These are phyloP conservation scores for Sebastes schlegelii DNA, from an alignment of 2,113 vertebrate genomes.

Conservation along the genomic window DNA sequence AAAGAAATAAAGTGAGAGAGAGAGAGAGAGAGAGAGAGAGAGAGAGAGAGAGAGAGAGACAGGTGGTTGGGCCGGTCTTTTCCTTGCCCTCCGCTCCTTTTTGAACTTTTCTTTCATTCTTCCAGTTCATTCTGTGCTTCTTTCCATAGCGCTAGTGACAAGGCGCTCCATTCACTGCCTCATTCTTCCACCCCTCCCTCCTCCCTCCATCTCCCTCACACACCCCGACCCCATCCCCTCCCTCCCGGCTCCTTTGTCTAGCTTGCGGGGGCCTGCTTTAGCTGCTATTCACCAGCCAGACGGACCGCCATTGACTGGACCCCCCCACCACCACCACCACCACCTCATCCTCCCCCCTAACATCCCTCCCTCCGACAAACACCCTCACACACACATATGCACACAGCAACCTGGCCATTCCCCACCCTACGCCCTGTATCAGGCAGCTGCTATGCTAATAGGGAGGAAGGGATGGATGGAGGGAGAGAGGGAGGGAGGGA, in stretches of 20 bases:
- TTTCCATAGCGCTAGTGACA: conserved; percentile 82
- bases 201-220: conserved; percentile 60
- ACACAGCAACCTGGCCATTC: conserved; percentile 82
- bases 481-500: conserved; percentile 63
- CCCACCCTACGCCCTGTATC: conserved; percentile 88
- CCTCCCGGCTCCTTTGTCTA: conserved; percentile 82
- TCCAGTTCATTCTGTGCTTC: conserved; percentile 85
- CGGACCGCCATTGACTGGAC: conserved; percentile 85
- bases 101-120: conserved; percentile 87
- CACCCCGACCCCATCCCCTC: conserved; percentile 74
- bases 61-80: conserved; percentile 84
- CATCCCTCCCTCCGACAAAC: conserved; percentile 71
- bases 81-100: conserved; percentile 84
- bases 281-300: conserved; percentile 92
- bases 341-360: conserved; percentile 44
- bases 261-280: conserved; percentile 84
- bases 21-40: conserved; percentile 56
- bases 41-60: conserved; percentile 77
- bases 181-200: conserved; percentile 79
- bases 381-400: conserved; percentile 76
- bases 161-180: conserved; percentile 85
- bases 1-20: conserved; percentile 53
- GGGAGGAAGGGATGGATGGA: conserved; percentile 75
- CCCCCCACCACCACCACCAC: conserved; percentile 62
- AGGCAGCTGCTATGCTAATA: conserved; percentile 99